phyloP scores from a whole-genome alignment of 2,113 vertebrate species.

The Corvus moneduloides region DNA sequence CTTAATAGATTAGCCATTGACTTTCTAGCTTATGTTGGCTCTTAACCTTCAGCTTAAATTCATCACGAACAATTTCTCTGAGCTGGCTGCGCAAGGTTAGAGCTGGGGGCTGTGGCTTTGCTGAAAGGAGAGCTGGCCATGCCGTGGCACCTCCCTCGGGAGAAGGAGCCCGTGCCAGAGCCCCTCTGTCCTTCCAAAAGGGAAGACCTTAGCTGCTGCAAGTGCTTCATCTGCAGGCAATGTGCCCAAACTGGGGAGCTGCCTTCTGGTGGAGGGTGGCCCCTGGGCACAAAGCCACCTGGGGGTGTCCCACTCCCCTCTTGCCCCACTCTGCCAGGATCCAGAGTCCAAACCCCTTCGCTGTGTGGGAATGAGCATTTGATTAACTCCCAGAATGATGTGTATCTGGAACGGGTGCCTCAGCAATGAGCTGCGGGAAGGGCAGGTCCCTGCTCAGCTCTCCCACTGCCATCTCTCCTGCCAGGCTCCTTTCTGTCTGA shows the following conservation, averaged over 20 bases:
- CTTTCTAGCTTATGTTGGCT: constrained; percentile 63
- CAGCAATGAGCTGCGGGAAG: not conserved
- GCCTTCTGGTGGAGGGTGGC: rapidly evolving
- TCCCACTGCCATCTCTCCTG: not conserved
- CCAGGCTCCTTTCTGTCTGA: not conserved
- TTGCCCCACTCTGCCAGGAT: not conserved
- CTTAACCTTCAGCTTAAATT: constrained; percentile 71
- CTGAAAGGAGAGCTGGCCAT: rapidly evolving
- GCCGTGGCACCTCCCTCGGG: rapidly evolving
- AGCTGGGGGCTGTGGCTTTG: not conserved
- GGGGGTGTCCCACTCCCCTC: rapidly evolving
- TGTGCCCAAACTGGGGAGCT: rapidly evolving
- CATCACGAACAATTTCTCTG: constrained; percentile 56
- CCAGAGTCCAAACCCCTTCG: not conserved
- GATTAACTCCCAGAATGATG: rapidly evolving
- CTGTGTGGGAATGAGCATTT: not conserved
- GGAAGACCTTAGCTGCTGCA: rapidly evolving
- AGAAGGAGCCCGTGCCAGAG: not conserved
- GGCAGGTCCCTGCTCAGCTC: not conserved
- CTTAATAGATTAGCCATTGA: constrained; percentile 74
- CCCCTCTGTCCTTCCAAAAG: not conserved
- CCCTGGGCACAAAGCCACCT: too few species aligned
- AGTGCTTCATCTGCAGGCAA: rapidly evolving
- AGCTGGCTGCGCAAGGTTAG: not conserved
- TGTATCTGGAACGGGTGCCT: rapidly evolving